phyloP scores from a whole-genome alignment of 2,888 invertebrate species.

The Chironomus riparius region DNA sequence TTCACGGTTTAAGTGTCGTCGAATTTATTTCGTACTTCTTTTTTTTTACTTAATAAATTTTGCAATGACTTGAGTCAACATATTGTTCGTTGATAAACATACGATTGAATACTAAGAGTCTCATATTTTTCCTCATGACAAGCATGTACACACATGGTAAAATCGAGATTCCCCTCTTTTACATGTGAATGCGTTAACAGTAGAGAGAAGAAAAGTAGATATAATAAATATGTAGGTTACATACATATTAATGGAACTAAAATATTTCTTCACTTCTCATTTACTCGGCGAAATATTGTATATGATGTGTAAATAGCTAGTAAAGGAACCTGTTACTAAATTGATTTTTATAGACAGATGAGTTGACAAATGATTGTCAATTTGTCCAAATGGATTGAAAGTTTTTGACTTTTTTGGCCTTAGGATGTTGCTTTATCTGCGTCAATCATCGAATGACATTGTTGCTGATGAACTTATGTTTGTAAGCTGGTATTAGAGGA shows the following conservation, averaged over 20 bases:
- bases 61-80: not conserved
- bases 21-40: too few relatives aligned
- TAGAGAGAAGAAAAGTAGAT: not conserved
- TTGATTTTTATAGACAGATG: too few relatives aligned
- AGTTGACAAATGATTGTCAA: too few relatives aligned
- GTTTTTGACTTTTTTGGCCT: too few relatives aligned
- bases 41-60: not conserved
- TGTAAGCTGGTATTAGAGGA: too few relatives aligned
- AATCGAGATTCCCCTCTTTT: too few relatives aligned
- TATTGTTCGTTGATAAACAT: not conserved
- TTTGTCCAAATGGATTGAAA: too few relatives aligned
- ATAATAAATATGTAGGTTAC: constrained; percentile 8
- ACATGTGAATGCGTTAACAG: too few relatives aligned
- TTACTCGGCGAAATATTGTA: not conserved
- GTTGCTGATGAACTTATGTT: too few relatives aligned
- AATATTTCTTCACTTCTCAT: not conserved
- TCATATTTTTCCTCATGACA: too few relatives aligned
- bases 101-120: not conserved
- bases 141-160: not conserved
- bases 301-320: not conserved
- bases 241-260: constrained; percentile 2
- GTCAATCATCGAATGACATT: too few relatives aligned
- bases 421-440: too few relatives aligned
- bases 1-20: not conserved
- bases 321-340: not conserved